These are phyloP conservation scores for Flexamia atlantica DNA, from an alignment of 2,888 invertebrate species.

Conservation along the genomic window DNA sequence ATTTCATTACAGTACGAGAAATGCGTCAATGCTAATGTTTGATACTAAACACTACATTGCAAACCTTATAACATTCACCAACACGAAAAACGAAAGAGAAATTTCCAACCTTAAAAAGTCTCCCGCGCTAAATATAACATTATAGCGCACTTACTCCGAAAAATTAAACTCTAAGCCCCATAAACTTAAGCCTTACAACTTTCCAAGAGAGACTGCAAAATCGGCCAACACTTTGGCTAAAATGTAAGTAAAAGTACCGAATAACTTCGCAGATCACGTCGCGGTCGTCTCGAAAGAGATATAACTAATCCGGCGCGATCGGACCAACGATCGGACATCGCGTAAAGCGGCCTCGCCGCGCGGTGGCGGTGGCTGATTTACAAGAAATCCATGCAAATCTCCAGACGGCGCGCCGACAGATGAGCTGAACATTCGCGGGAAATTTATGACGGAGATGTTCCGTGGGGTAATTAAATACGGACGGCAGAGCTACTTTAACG, in stretches of 20 bases:
- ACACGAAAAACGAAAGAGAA: too few species aligned
- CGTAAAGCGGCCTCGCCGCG: conserved; percentile 9
- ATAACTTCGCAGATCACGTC: not conserved
- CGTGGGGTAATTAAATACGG: conserved; percentile 64
- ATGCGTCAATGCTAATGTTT: too few species aligned
- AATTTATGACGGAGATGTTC: conserved; percentile 61
- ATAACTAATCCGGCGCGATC: conserved; percentile 11
- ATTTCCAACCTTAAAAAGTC: too few species aligned
- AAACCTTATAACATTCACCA: too few species aligned
- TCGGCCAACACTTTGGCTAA: conserved; percentile 17
- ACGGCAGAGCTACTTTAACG: conserved; percentile 64
- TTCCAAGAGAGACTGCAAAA: not conserved
- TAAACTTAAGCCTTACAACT: too few species aligned
- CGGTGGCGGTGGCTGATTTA: conserved; percentile 27
- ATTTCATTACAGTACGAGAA: too few species aligned
- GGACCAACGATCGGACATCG: not conserved
- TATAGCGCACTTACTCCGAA: too few species aligned
- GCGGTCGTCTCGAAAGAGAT: not conserved
- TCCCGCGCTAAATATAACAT: too few species aligned
- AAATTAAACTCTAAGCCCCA: too few species aligned
- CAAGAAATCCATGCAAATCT: conserved; percentile 47
- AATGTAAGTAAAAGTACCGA: conserved; percentile 22
- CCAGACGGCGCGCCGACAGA: conserved; percentile 21
- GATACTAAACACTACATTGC: too few species aligned
- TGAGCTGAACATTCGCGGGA: conserved; percentile 45